A percentile compares a stretch with the other conserved stretches of the same genome.
Evolutionary conservation across 2,888 invertebrate species (phyloP).

Genomic region (Hypomecis punctinalis): DNA sequence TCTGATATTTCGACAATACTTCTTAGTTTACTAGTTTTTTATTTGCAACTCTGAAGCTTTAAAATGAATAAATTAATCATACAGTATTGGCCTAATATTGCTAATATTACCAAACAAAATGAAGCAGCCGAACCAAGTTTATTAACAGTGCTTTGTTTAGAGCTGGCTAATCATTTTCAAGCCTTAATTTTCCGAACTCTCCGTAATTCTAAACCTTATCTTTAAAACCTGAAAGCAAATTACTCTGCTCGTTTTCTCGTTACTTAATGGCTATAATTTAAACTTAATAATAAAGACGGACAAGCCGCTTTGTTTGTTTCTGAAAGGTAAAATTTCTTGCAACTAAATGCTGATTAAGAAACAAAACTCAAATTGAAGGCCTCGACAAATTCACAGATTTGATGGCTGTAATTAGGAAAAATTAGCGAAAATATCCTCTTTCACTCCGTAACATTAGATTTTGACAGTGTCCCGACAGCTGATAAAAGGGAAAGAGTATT

Average conservation of each 20-base stretch:
- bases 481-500: conserved; percentile 19
- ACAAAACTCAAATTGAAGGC: conserved; percentile 64
- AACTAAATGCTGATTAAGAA: conserved; percentile 77
- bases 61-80: no score
- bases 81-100: no score
- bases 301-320: conserved; percentile 75
- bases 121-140: background rate
- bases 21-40: no score
- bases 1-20: no score
- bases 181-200: conserved; percentile 57
- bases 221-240: conserved; percentile 65
- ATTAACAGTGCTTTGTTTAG: conserved; percentile 26
- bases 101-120: no score
- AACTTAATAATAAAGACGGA: conserved; percentile 81
- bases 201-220: conserved; percentile 64
- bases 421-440: conserved; percentile 39
- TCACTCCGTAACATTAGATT: conserved; percentile 21
- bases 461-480: background rate
- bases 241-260: conserved; percentile 70
- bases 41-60: no score
- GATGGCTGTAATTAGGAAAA: conserved; percentile 55
- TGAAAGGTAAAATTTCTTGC: conserved; percentile 75
- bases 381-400: conserved; percentile 59
- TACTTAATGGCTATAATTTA: conserved; percentile 80
- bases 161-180: conserved; percentile 38